Evolutionary conservation across 2,113 vertebrate species (phyloP).

Genomic region (Micromys minutus): DNA sequence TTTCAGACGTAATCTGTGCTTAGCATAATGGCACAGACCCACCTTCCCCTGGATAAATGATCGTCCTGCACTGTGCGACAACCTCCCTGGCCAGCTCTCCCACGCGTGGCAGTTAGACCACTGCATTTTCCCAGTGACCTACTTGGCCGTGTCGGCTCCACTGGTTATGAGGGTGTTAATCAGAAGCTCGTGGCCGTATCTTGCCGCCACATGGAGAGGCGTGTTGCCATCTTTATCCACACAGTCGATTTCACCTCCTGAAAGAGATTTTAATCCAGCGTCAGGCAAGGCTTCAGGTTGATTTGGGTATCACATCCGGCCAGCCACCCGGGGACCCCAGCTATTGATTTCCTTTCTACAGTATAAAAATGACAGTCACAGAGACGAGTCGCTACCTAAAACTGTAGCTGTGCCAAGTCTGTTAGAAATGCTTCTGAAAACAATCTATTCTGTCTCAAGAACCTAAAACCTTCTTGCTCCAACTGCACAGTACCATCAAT

Average conservation of each 20-base stretch:
- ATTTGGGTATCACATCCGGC: not conserved
- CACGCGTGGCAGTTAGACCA: not conserved
- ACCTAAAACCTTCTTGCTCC: constrained; percentile 11
- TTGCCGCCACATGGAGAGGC: constrained; percentile 95
- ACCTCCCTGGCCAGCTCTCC: not conserved
- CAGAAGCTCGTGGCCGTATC: constrained; percentile 96
- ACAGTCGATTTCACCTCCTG: constrained; percentile 96
- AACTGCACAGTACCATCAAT: constrained; percentile 28
- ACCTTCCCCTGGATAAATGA: not conserved
- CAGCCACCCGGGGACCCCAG: accelerated
- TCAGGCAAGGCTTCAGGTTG: constrained; percentile 7
- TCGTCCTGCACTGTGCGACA: not conserved
- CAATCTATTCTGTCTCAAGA: not conserved
- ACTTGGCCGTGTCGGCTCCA: constrained; percentile 95
- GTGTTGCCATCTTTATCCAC: constrained; percentile 98
- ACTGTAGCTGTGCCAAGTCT: not conserved
- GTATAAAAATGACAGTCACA: not conserved
- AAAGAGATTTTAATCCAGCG: constrained; percentile 76
- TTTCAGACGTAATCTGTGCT: constrained; percentile 52
- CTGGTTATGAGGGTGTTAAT: constrained; percentile 97
- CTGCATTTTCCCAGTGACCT: constrained; percentile 71
- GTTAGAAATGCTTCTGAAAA: not conserved
- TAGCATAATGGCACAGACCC: not conserved
- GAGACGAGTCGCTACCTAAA: not conserved
- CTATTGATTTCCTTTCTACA: not conserved